Evolutionary conservation across 2,888 invertebrate species (phyloP).

Genomic region (Alsophila aescularia): DNA sequence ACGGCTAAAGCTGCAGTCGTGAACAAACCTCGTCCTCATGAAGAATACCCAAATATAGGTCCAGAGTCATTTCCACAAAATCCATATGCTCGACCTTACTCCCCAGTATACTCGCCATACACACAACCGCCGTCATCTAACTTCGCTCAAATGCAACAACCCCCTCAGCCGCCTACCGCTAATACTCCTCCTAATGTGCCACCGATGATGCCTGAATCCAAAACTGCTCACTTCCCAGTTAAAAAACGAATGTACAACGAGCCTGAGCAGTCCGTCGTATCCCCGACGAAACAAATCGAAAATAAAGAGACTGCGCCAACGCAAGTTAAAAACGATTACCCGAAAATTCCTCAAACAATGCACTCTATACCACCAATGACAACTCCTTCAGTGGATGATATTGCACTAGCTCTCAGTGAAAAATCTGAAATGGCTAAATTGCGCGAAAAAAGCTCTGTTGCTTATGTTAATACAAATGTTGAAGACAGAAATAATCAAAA

Average conservation of each 20-base stretch:
- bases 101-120: constrained; percentile 69
- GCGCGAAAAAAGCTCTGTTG: constrained; percentile 59
- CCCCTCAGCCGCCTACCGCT: constrained; percentile 55
- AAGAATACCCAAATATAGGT: constrained; percentile 82
- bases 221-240: constrained; percentile 83
- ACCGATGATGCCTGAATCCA: constrained; percentile 56
- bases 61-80: constrained; percentile 83
- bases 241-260: constrained; percentile 87
- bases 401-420: constrained; percentile 71
- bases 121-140: constrained; percentile 61
- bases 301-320: constrained; percentile 47
- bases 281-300: constrained; percentile 57
- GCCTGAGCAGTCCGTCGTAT: constrained; percentile 57
- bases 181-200: constrained; percentile 51
- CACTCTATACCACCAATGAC: constrained; percentile 51
- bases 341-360: constrained; percentile 52
- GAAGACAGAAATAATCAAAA: constrained; percentile 54
- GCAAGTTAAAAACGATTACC: constrained; percentile 59
- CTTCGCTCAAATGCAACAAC: constrained; percentile 62
- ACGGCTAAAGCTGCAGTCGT: constrained; percentile 77
- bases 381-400: constrained; percentile 67
- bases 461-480: constrained; percentile 39
- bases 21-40: constrained; percentile 79
- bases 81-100: constrained; percentile 72
- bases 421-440: constrained; percentile 70